These are phyloP conservation scores for Amblyjoppa fuscipennis DNA, from an alignment of 2,888 invertebrate species.

Conservation along the genomic window DNA sequence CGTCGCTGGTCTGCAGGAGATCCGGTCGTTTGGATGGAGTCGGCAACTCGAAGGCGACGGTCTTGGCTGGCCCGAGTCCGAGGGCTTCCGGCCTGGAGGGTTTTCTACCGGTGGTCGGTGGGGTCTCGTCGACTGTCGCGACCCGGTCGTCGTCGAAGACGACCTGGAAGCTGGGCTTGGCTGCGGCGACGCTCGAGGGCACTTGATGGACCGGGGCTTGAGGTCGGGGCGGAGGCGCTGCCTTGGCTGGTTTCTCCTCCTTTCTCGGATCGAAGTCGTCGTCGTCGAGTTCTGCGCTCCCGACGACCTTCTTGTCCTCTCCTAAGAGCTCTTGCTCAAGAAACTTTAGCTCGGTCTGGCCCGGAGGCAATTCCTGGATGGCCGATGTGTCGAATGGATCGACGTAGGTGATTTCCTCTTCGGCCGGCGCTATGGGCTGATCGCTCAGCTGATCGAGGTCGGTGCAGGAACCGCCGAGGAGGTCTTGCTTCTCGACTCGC, in stretches of 20 bases:
- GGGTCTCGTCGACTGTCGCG: background rate
- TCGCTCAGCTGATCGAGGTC: constrained; percentile 90
- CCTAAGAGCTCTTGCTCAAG: constrained; percentile 92
- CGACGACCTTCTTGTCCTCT: constrained; percentile 63
- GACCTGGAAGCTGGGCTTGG: constrained; percentile 68
- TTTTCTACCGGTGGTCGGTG: constrained; percentile 77
- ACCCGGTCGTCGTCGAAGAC: constrained; percentile 64
- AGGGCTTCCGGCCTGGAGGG: constrained; percentile 89
- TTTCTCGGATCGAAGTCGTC: constrained; percentile 94
- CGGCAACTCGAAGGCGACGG: constrained; percentile 88
- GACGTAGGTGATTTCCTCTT: constrained; percentile 88
- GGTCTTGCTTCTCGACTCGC: constrained; percentile 86
- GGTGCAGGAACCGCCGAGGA: constrained; percentile 91
- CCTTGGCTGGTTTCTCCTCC: constrained; percentile 67
- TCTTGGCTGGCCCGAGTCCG: constrained; percentile 81
- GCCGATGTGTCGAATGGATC: constrained; percentile 96
- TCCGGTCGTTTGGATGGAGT: constrained; percentile 85
- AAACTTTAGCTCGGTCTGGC: constrained; percentile 92
- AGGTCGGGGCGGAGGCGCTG: constrained; percentile 70
- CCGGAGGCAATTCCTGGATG: constrained; percentile 90
- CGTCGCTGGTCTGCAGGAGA: constrained; percentile 87
- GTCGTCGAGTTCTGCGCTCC: constrained; percentile 87
- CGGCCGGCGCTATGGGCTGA: constrained; percentile 89
- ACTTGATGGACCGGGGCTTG: constrained; percentile 48
- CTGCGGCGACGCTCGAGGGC: constrained; percentile 2